Base-by-base conservation (phyloP, 2,113 vertebrate species). In the Chaetops frenatus region DNA sequence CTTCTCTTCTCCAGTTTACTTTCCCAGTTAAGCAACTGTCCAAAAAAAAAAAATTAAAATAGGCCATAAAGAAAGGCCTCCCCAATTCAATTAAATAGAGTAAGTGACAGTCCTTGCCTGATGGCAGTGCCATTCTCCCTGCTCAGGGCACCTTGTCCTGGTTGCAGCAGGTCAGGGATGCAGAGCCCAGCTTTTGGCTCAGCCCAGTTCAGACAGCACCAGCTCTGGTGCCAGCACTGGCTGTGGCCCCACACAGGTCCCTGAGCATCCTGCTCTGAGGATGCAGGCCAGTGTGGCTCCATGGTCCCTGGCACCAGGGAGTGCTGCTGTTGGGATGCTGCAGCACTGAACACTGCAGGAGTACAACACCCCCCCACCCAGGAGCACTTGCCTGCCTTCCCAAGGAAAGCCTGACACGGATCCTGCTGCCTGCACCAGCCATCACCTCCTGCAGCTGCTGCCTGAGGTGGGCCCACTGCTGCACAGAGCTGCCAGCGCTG, bases 281-380 rank as follows among this genome's bases (percentile, higher is more conserved):
- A 16, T 18, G 40, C 35, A 35, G 5, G 0, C 18, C 6, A 5
- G 7, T 1, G 28, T 7, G 35, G 33, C 7, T 23, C 24, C 0
- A 0, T 5, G 20, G 27, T 7, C 57, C n/a, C 62, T 58, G 51
- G 17, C 1, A 21, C 0, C 31, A 24, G 19, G 51, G 45, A 19
- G 45, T 3, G 51, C 51, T 51, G 21, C 54, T 51, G 19, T 1
- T 0, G 8, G 58, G 50, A 27, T 11, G 67, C 50, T 57, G 1
- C 48, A 70, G 69, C 2, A 0, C 42, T 9, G 56, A 9, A 5
- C 1, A 17, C 1, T 33, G 31, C 6, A 17, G 85, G 38, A 61
- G 40, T 0, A 21, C 0, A 5, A 1, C 10, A 13, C 27, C 11
- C 15, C 15, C 8, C 10, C 1, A 2, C 24, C 31, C 70, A 7